These are phyloP conservation scores for Tokudaia tokunoshimensis DNA, from an alignment of 2,797 vertebrate species.

Conservation along the genomic window DNA sequence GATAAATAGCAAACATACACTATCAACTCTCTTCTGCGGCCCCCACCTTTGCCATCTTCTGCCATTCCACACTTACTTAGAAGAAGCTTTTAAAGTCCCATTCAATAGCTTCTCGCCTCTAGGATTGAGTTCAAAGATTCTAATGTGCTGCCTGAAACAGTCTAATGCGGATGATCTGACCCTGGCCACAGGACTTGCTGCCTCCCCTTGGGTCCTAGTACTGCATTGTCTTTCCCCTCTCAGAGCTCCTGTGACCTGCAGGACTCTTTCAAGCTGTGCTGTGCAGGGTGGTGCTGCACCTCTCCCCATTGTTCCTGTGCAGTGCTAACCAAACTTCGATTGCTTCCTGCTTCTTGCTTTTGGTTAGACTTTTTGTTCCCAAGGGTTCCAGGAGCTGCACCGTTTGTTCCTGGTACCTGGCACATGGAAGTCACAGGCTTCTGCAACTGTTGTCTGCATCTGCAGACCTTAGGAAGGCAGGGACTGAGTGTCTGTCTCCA, in stretches of 20 bases:
- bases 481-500: not conserved
- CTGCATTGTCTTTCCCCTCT: not conserved
- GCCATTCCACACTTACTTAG: no score
- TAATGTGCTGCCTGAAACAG: not conserved
- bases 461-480: not conserved
- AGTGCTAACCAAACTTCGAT: not conserved
- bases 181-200: not conserved
- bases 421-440: not conserved
- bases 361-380: not conserved
- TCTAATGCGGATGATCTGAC: not conserved
- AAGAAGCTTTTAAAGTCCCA: not conserved
- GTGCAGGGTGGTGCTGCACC: not conserved
- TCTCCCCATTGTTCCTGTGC: not conserved
- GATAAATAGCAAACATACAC: not conserved
- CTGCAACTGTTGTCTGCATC: not conserved
- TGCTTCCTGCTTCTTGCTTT: not conserved
- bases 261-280: not conserved
- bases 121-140: not conserved
- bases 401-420: not conserved
- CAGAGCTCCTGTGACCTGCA: not conserved
- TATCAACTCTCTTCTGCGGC: not conserved
- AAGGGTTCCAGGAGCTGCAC: not conserved
- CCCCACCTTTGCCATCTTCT: not conserved
- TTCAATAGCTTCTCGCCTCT: not conserved
- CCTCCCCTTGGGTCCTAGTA: not conserved